Base-by-base conservation (phyloP, 2,888 invertebrate species). In the Ennomos erosarius region DNA sequence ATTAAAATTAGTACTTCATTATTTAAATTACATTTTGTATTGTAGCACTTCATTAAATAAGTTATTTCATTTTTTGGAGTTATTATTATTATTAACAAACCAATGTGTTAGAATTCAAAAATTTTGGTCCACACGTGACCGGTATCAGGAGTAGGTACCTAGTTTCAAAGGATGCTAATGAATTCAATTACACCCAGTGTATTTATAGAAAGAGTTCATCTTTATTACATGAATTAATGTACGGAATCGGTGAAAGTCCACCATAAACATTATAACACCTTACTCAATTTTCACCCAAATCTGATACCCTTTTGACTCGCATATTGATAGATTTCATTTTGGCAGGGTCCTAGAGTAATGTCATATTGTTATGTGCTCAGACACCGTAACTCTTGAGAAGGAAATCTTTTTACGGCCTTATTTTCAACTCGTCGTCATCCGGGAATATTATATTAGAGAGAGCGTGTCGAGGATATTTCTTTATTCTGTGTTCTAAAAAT, bases 351-450 rank as follows among this genome's bases (percentile, higher is more conserved):
- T 34, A 8, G 34, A 4, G 13, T 36, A 13, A 36, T 46, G 46
- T 46, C 46, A 46, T 36, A 46, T 46, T 36, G 35, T 46, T 35
- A 36, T 46, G 10, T 46, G 13, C 36, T 36, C 36, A 46, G 12
- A 9, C 43, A 26, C 34, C 36, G 46, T 46, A 12, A 13, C 35
- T 46, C 46, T 5, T 9, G 12, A 33, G 35, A 35, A 11, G 11
- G 1, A 44, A 45, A 45, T 35, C 9, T 12, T 13, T 46, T 36
- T 46, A 10, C 36, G n/a, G n/a, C 46, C 11, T 34, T 44, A 36
- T 46, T 46, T 46, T 10, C 46, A 36, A 35, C 46, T 10, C 12
- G 11, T 45, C n/a, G 44, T 8, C 9, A n/a, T 9, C 3, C 10
- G 36, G 36, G 16, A 10, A 36, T 36, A 46, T 36, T 46, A 36